phyloP scores from a whole-genome alignment of 2,113 vertebrate species.

The Oncorhynchus clarkii region DNA sequence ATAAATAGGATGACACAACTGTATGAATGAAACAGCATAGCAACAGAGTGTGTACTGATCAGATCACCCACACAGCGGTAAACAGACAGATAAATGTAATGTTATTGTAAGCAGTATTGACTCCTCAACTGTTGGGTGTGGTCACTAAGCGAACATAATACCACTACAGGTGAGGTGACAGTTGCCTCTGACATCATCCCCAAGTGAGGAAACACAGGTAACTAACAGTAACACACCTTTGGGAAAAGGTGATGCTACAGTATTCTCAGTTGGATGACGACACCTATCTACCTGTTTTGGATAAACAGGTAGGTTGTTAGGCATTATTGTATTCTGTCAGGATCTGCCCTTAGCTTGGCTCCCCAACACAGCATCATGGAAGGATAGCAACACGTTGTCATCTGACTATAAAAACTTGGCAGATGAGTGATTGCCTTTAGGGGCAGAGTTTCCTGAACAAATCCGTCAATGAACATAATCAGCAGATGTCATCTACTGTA shows the following conservation, averaged over 20 bases:
- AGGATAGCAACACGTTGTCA: background rate
- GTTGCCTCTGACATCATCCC: slow-evolving; percentile 19
- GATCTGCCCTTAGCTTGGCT: background rate
- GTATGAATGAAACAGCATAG: slow-evolving; percentile 7
- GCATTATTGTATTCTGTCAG: background rate
- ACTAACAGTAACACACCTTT: slow-evolving; percentile 18
- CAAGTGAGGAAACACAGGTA: slow-evolving; percentile 10
- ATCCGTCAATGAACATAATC: background rate
- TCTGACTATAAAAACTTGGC: background rate
- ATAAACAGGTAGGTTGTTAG: slow-evolving; percentile 5
- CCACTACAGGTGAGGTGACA: background rate
- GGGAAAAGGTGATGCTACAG: slow-evolving; percentile 12
- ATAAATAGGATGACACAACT: slow-evolving; percentile 9
- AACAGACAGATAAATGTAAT: slow-evolving; percentile 1
- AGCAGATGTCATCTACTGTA: background rate
- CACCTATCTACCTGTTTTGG: slow-evolving; percentile 8
- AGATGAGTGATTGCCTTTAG: background rate
- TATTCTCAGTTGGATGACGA: background rate
- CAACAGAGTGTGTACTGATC: slow-evolving; percentile 6
- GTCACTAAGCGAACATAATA: background rate
- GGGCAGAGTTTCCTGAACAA: background rate
- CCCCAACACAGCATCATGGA: background rate
- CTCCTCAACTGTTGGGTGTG: slow-evolving; percentile 16
- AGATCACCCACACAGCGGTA: slow-evolving; percentile 23
- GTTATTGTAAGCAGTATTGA: background rate